Evolutionary conservation across 2,888 invertebrate genomes (phyloP), one percentile per base, ranked within the genome.

Genomic region (Smittia aterrima): DNA sequence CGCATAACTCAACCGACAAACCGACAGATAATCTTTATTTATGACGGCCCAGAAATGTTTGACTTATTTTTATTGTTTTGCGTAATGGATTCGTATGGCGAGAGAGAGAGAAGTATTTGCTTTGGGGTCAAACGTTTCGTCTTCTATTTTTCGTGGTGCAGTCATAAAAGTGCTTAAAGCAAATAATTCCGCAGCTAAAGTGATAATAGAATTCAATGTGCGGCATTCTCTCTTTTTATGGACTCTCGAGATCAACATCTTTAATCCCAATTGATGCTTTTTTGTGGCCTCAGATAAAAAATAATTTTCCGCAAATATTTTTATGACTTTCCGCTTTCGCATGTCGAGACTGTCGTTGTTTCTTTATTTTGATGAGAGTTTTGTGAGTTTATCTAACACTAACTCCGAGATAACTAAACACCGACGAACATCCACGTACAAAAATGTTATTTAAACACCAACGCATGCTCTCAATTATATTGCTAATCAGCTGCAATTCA

Each of bases 11-110:
- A 67, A 24, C n/a, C 32, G 41, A 16, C n/a, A 22, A 67, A 24
- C n/a, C 32, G 41, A 16, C n/a, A 22, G 41, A 54, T 70, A 70
- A 70, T 70, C 70, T 53, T 70, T 70, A 70, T 70, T 70, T 70
- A 70, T 54, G 70, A 47, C n/a, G 25, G n/a, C 20, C 2, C 9
- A 70, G 41, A 67, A 67, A 67, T 67, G 22, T 67, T 70, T 70
- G 53, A 70, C 70, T 70, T 70, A 70, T 70, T 70, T 68, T 70
- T 70, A 70, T 70, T 70, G 70, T 70, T 54, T 54, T 32, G 53
- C 22, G n/a, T 53, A 53, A 54, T 58, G 58, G 58, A 58, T 58
- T 58, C 22, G 1, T 3, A 58, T 58, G 58, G 58, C 6, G 22
- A 20, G 9, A 22, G 4, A 47, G 3, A 13, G 4, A 16, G 3